Evolutionary conservation across 2,797 vertebrate genomes (phyloP), one percentile per base, ranked within the genome.

Genomic region (Holocentrus rufus): DNA sequence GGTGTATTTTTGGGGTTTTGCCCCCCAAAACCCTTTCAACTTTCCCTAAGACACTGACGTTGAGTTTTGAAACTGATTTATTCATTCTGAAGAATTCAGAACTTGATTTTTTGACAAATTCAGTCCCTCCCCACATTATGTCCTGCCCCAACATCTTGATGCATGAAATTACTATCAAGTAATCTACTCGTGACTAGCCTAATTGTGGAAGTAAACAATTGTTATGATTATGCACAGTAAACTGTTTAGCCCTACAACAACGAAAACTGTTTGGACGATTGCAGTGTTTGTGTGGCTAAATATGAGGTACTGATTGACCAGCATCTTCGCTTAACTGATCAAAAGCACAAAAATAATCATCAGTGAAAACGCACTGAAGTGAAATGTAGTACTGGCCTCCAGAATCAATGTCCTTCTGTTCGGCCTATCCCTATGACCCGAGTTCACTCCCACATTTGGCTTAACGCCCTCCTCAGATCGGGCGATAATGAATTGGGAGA

Each of bases 401-500:
- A 39, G 17, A 14, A 75, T 69, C 60, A 73, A 76, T 64, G 68
- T 68, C 42, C 54, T 44, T 62, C 64, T 74, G 57, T 76, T 77
- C 54, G 63, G 15, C 18, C 1, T 44, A 47, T 72, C 63, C 18
- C 39, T 46, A 34, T 60, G 39, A 70, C 58, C 66, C 30, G 5
- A 72, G 68, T 66, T 61, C 69, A 71, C 65, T 23, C 60, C 64
- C 73, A 67, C 64, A 25, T 57, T 74, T 70, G 80, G 72, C 74
- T 36, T 2, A 34, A 52, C 0, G 50, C 78, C 77, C 23, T 31
- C 70, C 49, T 65, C 74, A 36, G 18, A 82, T 68, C 50, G 52
- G 77, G 67, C 60, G 56, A 79, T 74, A 65, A 80, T 79, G 76
- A 86, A 78, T 64, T 56, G 71, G 74, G 55, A 50, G 65, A 74